Conservation (phyloP, 2,888 invertebrate species). For the Julus scandinavius region DNA sequence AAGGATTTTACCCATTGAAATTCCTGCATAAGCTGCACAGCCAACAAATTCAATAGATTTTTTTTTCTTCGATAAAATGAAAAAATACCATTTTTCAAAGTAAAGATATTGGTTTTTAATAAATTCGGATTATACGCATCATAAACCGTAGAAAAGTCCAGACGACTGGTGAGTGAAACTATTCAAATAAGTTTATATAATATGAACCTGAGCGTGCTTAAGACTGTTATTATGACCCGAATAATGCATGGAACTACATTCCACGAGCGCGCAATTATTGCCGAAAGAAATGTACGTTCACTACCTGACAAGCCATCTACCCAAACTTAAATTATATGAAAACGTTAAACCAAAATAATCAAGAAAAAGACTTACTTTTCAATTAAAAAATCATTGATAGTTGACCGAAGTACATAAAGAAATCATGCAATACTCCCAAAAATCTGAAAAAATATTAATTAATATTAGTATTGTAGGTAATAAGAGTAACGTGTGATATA, state of each 20-base stretch:
- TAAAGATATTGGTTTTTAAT: constrained; percentile 11
- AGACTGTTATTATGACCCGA: background rate
- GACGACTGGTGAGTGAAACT: background rate
- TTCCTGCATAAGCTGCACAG: background rate
- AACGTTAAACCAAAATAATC: background rate
- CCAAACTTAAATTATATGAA: background rate
- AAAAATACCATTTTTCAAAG: background rate
- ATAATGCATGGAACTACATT: background rate
- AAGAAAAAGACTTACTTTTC: background rate
- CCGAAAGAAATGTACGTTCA: background rate
- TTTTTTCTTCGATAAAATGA: background rate
- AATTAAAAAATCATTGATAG: background rate
- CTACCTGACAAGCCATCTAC: background rate
- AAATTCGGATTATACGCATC: background rate
- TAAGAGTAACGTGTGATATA: too few species aligned
- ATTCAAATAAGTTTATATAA: background rate
- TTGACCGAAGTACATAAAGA: background rate
- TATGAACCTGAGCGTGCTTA: background rate
- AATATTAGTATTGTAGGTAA: too few species aligned
- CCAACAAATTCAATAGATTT: background rate
- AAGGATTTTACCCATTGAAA: constrained; percentile 4
- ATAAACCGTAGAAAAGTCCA: background rate
- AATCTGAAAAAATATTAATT: background rate
- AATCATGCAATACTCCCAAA: background rate
- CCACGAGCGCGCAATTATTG: background rate